These are phyloP conservation scores for Cryptocheilus praepositus DNA, from an alignment of 2,888 invertebrate species.

Conservation along the genomic window DNA sequence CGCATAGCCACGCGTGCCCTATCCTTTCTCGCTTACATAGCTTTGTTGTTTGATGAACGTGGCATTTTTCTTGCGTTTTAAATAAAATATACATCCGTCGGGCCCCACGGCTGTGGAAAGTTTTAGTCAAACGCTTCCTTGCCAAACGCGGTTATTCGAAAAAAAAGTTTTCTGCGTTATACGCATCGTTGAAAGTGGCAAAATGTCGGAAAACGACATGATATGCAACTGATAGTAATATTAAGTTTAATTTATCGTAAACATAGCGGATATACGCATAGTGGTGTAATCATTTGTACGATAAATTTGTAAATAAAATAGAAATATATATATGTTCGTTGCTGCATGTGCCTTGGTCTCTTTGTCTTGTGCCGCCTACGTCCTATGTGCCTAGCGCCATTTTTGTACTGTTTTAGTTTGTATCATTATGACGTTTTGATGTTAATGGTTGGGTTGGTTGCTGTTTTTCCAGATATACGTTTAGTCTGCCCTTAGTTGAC, in stretches of 20 bases:
- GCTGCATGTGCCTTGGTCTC: slow-evolving; percentile 72
- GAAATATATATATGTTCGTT: slow-evolving; percentile 60
- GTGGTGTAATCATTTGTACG: slow-evolving; percentile 9
- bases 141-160: too few species aligned
- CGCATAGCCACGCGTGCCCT: too few species aligned
- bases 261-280: not conserved
- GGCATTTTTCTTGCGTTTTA: not conserved
- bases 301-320: slow-evolving; percentile 9
- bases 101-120: too few species aligned
- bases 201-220: not conserved
- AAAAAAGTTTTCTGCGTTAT: too few species aligned
- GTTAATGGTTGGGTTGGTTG: slow-evolving; percentile 72
- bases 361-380: slow-evolving; percentile 61
- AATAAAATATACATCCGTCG: too few species aligned
- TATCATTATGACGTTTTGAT: slow-evolving; percentile 49
- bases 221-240: not conserved
- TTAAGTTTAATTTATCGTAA: slow-evolving; percentile 28
- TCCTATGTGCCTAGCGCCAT: slow-evolving; percentile 49
- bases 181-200: too few species aligned
- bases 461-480: slow-evolving; percentile 75
- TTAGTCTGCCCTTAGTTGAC: slow-evolving; percentile 64
- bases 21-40: too few species aligned
- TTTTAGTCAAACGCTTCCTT: too few species aligned
- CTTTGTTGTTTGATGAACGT: slow-evolving; percentile 20
- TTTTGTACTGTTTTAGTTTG: slow-evolving; percentile 34